These are phyloP conservation scores for Phylloscopus collybita DNA, from an alignment of 2,797 vertebrate genomes.

Conservation along the genomic window DNA sequence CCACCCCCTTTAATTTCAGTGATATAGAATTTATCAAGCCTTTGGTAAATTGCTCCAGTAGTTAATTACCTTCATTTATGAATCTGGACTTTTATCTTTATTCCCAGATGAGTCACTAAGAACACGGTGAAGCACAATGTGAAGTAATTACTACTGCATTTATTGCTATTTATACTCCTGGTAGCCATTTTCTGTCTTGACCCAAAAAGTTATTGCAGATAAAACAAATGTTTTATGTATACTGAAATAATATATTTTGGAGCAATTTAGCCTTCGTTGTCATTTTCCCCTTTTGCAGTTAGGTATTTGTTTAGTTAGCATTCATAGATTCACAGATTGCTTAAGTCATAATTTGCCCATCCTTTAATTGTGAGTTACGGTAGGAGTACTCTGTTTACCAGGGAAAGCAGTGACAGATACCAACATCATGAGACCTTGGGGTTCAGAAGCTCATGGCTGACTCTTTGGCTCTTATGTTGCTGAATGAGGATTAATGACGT, in stretches of 20 bases:
- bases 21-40: conserved; percentile 54
- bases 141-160: conserved; percentile 64
- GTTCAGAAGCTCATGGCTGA: not conserved
- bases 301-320: conserved; percentile 2
- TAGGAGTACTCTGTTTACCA: not conserved
- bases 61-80: conserved; percentile 72
- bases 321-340: not conserved
- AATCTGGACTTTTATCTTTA: conserved; percentile 69
- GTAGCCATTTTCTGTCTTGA: conserved; percentile 56
- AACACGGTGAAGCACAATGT: conserved; percentile 55
- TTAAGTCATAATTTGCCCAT: not conserved
- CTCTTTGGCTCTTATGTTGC: not conserved
- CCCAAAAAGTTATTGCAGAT: conserved; percentile 57
- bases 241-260: conserved; percentile 30
- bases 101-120: conserved; percentile 59
- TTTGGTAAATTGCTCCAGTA: conserved; percentile 57
- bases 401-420: not conserved
- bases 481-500: not conserved
- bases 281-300: not conserved
- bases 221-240: conserved; percentile 45
- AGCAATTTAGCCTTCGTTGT: not conserved
- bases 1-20: conserved; percentile 21
- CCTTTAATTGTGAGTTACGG: not conserved
- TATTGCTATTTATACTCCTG: conserved; percentile 61
- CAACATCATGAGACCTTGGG: not conserved